Evolutionary conservation across 2,888 invertebrate species (phyloP).

Genomic region (Nomada fucata): DNA sequence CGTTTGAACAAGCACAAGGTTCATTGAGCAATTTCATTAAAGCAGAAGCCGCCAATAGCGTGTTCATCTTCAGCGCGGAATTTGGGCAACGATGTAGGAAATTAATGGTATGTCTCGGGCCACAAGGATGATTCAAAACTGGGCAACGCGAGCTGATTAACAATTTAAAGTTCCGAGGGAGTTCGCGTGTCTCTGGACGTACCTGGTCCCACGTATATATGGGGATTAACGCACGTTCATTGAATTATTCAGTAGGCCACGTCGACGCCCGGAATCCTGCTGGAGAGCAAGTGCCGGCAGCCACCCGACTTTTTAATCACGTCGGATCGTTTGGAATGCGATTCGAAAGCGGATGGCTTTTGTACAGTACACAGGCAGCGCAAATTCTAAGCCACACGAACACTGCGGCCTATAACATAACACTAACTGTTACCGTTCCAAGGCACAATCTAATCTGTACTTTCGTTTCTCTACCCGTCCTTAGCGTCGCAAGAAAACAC

Average conservation of each 20-base stretch:
- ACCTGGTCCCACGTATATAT: constrained; percentile 53
- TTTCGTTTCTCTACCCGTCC: neutral
- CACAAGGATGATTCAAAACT: constrained; percentile 43
- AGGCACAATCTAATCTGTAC: neutral
- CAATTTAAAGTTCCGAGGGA: constrained; percentile 67
- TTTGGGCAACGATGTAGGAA: neutral
- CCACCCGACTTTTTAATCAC: constrained; percentile 64
- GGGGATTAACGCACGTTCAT: constrained; percentile 70
- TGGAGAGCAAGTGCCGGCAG: constrained; percentile 26
- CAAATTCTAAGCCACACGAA: constrained; percentile 63
- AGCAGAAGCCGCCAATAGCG: too few species aligned
- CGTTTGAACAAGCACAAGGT: too few species aligned
- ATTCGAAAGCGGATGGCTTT: constrained; percentile 55
- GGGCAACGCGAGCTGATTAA: constrained; percentile 56
- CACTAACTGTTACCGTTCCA: constrained; percentile 11
- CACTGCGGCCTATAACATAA: constrained; percentile 28
- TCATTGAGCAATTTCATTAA: too few species aligned
- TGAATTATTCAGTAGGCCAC: constrained; percentile 67
- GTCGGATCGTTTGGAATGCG: constrained; percentile 59
- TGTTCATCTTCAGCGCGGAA: too few species aligned
- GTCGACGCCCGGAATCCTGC: constrained; percentile 53
- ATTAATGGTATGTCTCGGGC: constrained; percentile 40
- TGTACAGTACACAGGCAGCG: constrained; percentile 55
- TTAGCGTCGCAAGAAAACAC: neutral
- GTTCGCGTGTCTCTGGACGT: constrained; percentile 52